Evolutionary conservation across 1,140 invertebrate species (phyloP), one percentile per base, ranked within the genome.

Genomic region (Anastrepha ludens): DNA sequence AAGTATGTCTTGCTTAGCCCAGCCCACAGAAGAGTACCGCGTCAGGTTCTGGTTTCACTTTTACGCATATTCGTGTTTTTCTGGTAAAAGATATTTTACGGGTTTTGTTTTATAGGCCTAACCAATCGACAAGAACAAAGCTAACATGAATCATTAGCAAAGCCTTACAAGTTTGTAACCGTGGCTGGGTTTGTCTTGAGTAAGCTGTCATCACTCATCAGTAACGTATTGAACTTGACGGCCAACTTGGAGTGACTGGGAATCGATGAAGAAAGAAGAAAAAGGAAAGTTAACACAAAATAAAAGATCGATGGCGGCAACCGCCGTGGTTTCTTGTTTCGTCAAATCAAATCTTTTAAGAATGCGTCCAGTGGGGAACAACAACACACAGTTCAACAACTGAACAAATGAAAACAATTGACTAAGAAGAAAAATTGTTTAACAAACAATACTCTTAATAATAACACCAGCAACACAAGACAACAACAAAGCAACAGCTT

Each of bases 361-460:
- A 55, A 81, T 81, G 55, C 44, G 39, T 74, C 41, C 20, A 41
- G 65, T 74, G 39, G 8, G 17, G 17, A 44, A 55, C 74, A 81
- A 81, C 47, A 81, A 81, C 50, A 55, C 41, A n/a, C 9, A 50
- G 15, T 47, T n/a, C 47, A 81, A 81, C 70, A 74, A 74, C 17
- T 74, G 44, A 74, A 47, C n/a, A 81, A 81, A 81, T 29, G 67
- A 44, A 81, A 81, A 81, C 74, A 81, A 81, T 81, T 55, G 74
- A 8, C 2, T 81, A 55, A 81, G 74, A 59, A 74, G 86, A 87
- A 87, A 87, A 87, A 78, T 87, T 87, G 67, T 78, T 87, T 60
- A 55, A 78, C 65, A 74, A 87, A 87, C 86, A 87, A 87, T 87
- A 47, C 62, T 39, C 17, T 74, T 78, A 87, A 87, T 87, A 87